Conservation (phyloP, 2,113 vertebrate genomes). For the Cygnus atratus region DNA sequence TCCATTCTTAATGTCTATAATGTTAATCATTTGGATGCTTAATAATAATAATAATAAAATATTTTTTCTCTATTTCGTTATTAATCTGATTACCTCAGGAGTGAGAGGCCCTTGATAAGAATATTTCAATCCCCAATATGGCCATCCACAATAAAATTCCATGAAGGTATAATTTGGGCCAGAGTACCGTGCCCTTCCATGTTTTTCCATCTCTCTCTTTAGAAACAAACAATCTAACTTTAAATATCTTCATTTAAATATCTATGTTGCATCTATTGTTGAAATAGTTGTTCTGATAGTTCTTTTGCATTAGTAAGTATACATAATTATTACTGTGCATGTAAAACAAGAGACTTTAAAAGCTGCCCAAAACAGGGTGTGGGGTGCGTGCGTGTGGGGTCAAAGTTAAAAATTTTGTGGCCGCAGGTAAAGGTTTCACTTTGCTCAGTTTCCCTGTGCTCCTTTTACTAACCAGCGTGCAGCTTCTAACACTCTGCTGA, state of each 20-base stretch:
- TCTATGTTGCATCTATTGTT: background rate
- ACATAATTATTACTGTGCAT: background rate
- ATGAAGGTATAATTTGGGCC: background rate
- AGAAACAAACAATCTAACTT: background rate
- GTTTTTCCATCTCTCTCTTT: background rate
- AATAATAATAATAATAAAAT: background rate
- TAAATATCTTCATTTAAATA: background rate
- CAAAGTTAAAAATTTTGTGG: background rate
- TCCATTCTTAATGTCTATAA: background rate
- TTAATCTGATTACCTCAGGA: background rate
- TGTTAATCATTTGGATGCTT: background rate
- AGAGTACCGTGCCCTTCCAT: accelerated
- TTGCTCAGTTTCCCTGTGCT: background rate
- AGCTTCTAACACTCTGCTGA: background rate
- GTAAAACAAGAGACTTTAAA: background rate
- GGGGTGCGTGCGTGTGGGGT: background rate
- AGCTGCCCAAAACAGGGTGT: background rate
- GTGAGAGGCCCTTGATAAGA: background rate
- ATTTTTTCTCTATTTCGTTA: background rate
- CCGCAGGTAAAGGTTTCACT: background rate
- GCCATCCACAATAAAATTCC: background rate
- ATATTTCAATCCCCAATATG: background rate
- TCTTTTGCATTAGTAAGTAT: background rate
- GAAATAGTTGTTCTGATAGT: background rate
- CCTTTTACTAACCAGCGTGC: background rate